These are phyloP conservation scores for Scaeva pyrastri DNA, from an alignment of 2,888 invertebrate genomes.

Conservation along the genomic window DNA sequence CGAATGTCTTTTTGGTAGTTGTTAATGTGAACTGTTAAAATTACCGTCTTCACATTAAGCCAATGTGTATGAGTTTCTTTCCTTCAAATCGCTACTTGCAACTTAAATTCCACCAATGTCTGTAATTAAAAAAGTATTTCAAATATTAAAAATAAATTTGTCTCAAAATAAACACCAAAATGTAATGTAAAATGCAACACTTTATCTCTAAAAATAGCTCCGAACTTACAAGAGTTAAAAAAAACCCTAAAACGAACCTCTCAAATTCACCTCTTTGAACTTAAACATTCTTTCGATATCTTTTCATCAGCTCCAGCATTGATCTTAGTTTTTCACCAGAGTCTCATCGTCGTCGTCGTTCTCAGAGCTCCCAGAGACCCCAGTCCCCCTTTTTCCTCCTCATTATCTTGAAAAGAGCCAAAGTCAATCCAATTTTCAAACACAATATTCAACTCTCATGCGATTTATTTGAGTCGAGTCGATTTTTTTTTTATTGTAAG, in stretches of 20 bases:
- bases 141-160: background rate
- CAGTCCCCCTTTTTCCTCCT: background rate
- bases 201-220: constrained; percentile 7
- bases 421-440: constrained; percentile 12
- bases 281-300: constrained; percentile 19
- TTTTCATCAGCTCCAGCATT: constrained; percentile 3
- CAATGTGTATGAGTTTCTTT: no score
- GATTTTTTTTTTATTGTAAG: background rate
- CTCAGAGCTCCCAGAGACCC: background rate
- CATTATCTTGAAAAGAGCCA: background rate
- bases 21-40: no score
- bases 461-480: constrained; percentile 45
- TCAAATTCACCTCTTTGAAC: constrained; percentile 24
- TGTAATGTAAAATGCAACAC: constrained; percentile 2
- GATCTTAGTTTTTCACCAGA: constrained; percentile 55
- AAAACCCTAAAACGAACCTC: background rate
- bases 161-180: constrained; percentile 9
- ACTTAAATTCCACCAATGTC: no score
- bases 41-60: no score
- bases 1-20: no score
- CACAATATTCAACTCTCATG: constrained; percentile 57
- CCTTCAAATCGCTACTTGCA: no score
- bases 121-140: background rate
- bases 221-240: background rate
- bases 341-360: background rate